Evolutionary conservation across 1,140 invertebrate species (phyloP), one percentile per base, ranked within the genome.

Genomic region (Neodiprion lecontei): DNA sequence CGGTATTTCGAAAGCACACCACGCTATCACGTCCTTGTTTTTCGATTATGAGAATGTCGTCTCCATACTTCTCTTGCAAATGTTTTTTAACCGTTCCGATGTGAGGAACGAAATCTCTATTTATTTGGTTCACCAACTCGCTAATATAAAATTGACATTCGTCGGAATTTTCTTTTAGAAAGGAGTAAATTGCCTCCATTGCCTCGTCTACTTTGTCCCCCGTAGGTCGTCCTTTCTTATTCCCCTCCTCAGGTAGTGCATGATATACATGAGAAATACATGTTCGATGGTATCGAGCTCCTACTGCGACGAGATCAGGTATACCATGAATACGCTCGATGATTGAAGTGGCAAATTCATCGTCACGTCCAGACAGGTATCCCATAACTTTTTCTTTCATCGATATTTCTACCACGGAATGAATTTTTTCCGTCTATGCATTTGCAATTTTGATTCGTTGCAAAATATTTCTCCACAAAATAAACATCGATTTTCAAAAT

Each of bases 1-100:
- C 75, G 1, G 71, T 50, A 47, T 79, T 67, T 17, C 48, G 1
- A 21, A 79, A 79, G 74, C 73, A 78, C 23, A 78, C 48, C 0
- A 79, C 50, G 61, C 73, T 14, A 17, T 23, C 17, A 40, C 75
- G 8, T 1, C 50, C 11, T 10, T 71, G 14, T 48, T 71, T 47
- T 12, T 71, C 48, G 69, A 70, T 70, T 8, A 70, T 70, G 5
- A n/a, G 28, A 8, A 70, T 70, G 9, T 70, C 69, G 7, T 70
- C 21, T n/a, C 40, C 69, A 48, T 70, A 70, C 28, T 70, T 70
- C 14, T 47, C n/a, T 14, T 21, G 14, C 7, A 70, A 14, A 70
- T 14, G 69, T 14, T 14, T 21, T 9, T 70, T 70, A 8, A 47
- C 69, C n/a, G 28, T 70, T 9, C 28, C 9, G 48, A 21, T 47